A percentile compares a stretch with the other conserved stretches of the same genome.
Evolutionary conservation across 2,888 invertebrate genomes (phyloP).

Genomic region (Sarcophaga caerulescens): DNA sequence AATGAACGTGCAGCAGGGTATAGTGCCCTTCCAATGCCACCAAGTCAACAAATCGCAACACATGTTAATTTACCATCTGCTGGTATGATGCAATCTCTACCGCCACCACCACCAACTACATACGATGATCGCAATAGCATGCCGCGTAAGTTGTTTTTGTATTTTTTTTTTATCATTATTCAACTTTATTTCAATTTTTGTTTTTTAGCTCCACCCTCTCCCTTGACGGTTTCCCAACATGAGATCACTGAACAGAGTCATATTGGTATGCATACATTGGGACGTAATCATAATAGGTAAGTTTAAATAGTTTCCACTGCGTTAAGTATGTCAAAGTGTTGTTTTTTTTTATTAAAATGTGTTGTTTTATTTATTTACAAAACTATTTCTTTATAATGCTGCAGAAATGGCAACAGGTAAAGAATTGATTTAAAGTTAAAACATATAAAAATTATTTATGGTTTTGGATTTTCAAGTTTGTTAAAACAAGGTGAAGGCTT

Average conservation of each 20-base stretch:
- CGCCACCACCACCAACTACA: slow-evolving; percentile 86
- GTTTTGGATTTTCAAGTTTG: neutral
- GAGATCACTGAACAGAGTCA: slow-evolving; percentile 81
- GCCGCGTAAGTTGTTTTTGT: slow-evolving; percentile 87
- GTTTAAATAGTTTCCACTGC: neutral
- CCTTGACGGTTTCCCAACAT: slow-evolving; percentile 87
- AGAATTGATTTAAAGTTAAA: slow-evolving; percentile 28
- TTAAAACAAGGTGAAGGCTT: neutral
- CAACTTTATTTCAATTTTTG: neutral
- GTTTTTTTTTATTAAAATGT: neutral
- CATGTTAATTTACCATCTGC: slow-evolving; percentile 83
- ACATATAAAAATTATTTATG: neutral
- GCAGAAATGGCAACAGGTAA: slow-evolving; percentile 79
- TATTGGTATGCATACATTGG: slow-evolving; percentile 83
- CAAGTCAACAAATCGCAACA: slow-evolving; percentile 82
- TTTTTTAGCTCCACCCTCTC: slow-evolving; percentile 89
- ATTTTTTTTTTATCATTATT: slow-evolving; percentile 31
- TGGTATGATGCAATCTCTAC: slow-evolving; percentile 94
- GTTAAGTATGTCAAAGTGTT: neutral
- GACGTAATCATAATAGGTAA: slow-evolving; percentile 80
- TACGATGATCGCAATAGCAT: slow-evolving; percentile 86
- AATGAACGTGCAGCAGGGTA: slow-evolving; percentile 89
- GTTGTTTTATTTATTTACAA: slow-evolving; percentile 32
- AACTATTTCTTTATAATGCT: slow-evolving; percentile 52
- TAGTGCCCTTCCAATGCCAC: slow-evolving; percentile 89